Evolutionary conservation across 2,113 vertebrate genomes (phyloP), one percentile per base, ranked within the genome.

Genomic region (Polyodon spathula): DNA sequence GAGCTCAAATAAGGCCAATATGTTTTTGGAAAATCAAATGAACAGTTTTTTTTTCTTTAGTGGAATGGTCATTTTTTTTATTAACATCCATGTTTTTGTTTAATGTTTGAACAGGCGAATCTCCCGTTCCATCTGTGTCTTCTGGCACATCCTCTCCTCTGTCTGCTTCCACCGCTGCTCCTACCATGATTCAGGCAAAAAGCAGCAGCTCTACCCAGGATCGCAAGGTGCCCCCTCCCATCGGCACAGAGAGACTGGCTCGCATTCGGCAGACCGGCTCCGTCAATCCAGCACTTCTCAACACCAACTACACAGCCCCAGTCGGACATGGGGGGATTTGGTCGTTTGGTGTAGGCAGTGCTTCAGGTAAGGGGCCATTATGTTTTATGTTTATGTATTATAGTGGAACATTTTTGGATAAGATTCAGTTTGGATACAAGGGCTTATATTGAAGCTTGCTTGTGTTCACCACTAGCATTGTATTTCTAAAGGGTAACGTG

Each of bases 281-380:
- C 0, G 90, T 94, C 65, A 87, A 95, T 27, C 93, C 93, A 2
- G 86, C 94, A 0, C 88, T 95, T 27, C 68, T 97, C 66, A 90
- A 91, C 68, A 94, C 88, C 85, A 94, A 89, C 84, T 97, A 97
- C 78, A 91, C 94, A 0, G 90, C 95, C 39, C 90, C 95, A 1
- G 96, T 98, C 6, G 96, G 96, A 55, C 95, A 97, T 65, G 93
- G 94, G 53, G 96, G 96, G 66, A 99, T 99, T 71, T 99, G 96
- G 96, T 97, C 95, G 37, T 99, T 98, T 12, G 95, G 95, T 1
- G 94, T 97, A 4, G 96, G 95, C 65, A 96, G 88, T 43, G 86
- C 90, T 53, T 92, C 95, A 41, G 96, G 96, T 98, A 65, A 68
- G 81, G 51, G n/a, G n/a, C n/a, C n/a, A n/a, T n/a, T n/a, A n/a